A percentile compares a stretch with the other conserved stretches of the same genome.
Evolutionary conservation across 2,888 invertebrate species (phyloP).

Genomic region (Watsonalla cultraria): DNA sequence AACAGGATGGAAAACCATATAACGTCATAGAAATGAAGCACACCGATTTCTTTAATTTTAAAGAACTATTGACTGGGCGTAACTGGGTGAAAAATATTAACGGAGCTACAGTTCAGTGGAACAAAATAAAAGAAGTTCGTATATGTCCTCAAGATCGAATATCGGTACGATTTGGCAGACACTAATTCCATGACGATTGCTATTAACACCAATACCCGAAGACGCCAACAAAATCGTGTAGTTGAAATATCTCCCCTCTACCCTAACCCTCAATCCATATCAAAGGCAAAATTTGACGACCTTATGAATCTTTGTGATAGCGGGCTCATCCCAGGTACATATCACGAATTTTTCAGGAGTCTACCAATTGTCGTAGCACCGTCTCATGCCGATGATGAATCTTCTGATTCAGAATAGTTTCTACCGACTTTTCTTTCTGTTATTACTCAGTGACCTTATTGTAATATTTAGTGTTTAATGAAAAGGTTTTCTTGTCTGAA

Average conservation of each 20-base stretch:
- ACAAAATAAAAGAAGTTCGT: slow-evolving; percentile 13
- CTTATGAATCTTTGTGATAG: slow-evolving; percentile 5
- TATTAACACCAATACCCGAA: slow-evolving; percentile 9
- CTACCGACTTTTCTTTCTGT: too few species aligned
- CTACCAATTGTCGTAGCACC: too few species aligned
- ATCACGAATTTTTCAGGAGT: too few species aligned
- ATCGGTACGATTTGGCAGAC: slow-evolving; percentile 9
- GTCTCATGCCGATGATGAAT: too few species aligned
- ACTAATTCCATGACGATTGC: slow-evolving; percentile 9
- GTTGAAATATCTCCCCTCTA: slow-evolving; percentile 7
- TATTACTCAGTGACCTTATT: too few species aligned
- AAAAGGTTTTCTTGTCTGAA: too few species aligned
- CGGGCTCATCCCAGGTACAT: background rate
- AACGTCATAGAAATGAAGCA: slow-evolving; percentile 10
- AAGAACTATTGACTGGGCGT: background rate
- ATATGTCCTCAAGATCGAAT: slow-evolving; percentile 10
- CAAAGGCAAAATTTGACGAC: slow-evolving; percentile 8
- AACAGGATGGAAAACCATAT: slow-evolving; percentile 10
- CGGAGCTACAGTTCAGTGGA: slow-evolving; percentile 10
- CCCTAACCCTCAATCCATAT: slow-evolving; percentile 7
- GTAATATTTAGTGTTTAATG: too few species aligned
- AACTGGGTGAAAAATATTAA: slow-evolving; percentile 12
- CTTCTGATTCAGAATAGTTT: too few species aligned
- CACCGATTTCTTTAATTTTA: too few species aligned
- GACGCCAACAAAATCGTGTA: slow-evolving; percentile 6